Percentiles rank a stretch among this genome's conserved stretches.
These are phyloP conservation scores for Enteromius fasciolatus DNA, from an alignment of 2,797 vertebrate species.

Conservation along the genomic window DNA sequence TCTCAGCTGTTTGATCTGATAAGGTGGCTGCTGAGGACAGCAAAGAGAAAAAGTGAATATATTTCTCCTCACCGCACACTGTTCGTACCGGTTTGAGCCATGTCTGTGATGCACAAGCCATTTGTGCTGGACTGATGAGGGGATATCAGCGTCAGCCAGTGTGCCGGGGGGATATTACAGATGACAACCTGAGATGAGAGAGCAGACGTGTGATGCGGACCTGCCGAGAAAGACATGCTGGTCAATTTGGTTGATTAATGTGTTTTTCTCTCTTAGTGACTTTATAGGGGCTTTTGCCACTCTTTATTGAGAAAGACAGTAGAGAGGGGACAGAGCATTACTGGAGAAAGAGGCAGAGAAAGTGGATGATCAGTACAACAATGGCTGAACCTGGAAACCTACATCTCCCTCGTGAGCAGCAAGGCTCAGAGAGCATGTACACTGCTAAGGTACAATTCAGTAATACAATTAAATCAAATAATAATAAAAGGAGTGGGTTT, in stretches of 20 bases:
- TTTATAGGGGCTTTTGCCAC: constrained; percentile 23
- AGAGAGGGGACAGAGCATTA: constrained; percentile 21
- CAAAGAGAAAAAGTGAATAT: constrained; percentile 31
- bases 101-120: constrained; percentile 38
- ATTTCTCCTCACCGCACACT: constrained; percentile 38
- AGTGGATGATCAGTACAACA: background rate
- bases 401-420: background rate
- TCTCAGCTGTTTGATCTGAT: constrained; percentile 49
- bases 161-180: constrained; percentile 46
- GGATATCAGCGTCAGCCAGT: constrained; percentile 30
- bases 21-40: constrained; percentile 44
- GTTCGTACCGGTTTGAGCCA: background rate
- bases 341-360: background rate
- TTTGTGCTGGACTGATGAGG: constrained; percentile 24
- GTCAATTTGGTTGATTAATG: constrained; percentile 43
- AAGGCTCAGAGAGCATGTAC: background rate
- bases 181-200: constrained; percentile 48
- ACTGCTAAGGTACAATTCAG: background rate
- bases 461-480: background rate
- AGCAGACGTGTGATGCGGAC: constrained; percentile 15
- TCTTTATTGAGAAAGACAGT: constrained; percentile 10
- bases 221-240: constrained; percentile 21
- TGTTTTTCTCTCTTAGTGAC: constrained; percentile 23
- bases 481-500: background rate
- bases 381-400: background rate